phyloP scores from a whole-genome alignment of 2,888 invertebrate genomes.

The Drosophila pullipes region DNA sequence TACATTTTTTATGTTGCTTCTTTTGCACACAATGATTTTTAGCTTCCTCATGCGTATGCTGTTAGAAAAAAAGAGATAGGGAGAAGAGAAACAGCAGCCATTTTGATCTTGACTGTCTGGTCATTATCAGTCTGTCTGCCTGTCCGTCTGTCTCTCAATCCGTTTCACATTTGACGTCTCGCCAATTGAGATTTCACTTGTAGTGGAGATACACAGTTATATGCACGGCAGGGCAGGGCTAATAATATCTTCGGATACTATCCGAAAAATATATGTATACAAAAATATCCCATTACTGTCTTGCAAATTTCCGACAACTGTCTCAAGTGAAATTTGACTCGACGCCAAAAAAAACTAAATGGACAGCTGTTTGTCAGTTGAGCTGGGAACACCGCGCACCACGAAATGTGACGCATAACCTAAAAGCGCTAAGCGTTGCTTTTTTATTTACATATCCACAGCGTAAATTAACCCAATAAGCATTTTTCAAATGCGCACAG shows the following conservation, averaged over 20 bases:
- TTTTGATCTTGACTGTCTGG: conserved; percentile 48
- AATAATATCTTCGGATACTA: conserved; percentile 26
- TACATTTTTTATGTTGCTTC: conserved; percentile 33
- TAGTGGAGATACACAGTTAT: conserved; percentile 35
- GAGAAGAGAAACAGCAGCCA: conserved; percentile 27
- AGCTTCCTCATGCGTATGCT: conserved; percentile 30
- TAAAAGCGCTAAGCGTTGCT: conserved; percentile 31
- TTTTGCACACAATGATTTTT: conserved; percentile 34
- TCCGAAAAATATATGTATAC: conserved; percentile 6
- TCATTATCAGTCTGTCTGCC: conserved; percentile 28
- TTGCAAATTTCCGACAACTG: conserved; percentile 44
- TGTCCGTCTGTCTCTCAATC: conserved; percentile 21
- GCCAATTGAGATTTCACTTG: conserved; percentile 54
- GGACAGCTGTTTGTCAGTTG: conserved; percentile 44
- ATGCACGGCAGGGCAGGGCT: conserved; percentile 26
- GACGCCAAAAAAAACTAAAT: conserved; percentile 15
- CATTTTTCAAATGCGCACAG: conserved; percentile 35
- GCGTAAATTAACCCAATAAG: conserved; percentile 49
- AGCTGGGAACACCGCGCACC: conserved; percentile 3
- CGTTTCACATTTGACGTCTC: conserved; percentile 36
- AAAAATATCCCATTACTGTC: conserved; percentile 54
- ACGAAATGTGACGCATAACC: conserved; percentile 34
- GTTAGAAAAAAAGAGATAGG: conserved; percentile 7
- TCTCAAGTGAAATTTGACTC: conserved; percentile 65
- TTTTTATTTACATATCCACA: conserved; percentile 30